Percentiles rank a stretch among this genome's conserved stretches.
phyloP scores from a whole-genome alignment of 2,888 invertebrate species.

The Lordiphosa andalusiaca region DNA sequence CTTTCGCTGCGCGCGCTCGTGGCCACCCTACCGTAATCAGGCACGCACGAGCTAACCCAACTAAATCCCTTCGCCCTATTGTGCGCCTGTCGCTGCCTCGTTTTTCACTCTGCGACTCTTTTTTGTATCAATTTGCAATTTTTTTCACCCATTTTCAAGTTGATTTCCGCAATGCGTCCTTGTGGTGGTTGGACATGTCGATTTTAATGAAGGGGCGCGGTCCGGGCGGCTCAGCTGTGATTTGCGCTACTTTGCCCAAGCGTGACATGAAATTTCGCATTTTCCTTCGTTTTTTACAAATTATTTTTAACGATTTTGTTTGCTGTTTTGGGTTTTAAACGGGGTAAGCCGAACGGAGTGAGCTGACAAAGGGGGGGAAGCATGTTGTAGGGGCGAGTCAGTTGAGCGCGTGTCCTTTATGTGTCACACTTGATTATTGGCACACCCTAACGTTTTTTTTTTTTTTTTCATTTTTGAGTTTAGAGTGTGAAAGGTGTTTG shows the following conservation, averaged over 20 bases:
- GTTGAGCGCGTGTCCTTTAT: slow-evolving; percentile 52
- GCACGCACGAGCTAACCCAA: slow-evolving; percentile 67
- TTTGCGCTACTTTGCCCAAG: slow-evolving; percentile 56
- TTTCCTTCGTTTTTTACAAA: slow-evolving; percentile 30
- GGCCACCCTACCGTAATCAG: slow-evolving; percentile 75
- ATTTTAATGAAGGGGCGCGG: slow-evolving; percentile 64
- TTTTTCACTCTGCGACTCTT: slow-evolving; percentile 31
- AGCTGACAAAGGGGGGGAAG: slow-evolving; percentile 28
- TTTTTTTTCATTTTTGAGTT: neutral
- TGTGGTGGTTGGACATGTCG: slow-evolving; percentile 38
- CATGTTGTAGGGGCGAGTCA: slow-evolving; percentile 10
- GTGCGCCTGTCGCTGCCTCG: slow-evolving; percentile 58
- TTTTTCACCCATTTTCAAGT: slow-evolving; percentile 74
- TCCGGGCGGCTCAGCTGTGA: slow-evolving; percentile 50
- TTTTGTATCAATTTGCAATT: slow-evolving; percentile 68
- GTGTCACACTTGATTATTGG: slow-evolving; percentile 71
- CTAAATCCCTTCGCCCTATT: slow-evolving; percentile 43
- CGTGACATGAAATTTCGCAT: slow-evolving; percentile 60
- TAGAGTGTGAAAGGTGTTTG: slow-evolving; percentile 42
- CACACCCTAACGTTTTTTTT: slow-evolving; percentile 37
- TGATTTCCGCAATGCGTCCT: slow-evolving; percentile 49
- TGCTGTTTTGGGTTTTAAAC: slow-evolving; percentile 43
- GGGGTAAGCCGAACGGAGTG: slow-evolving; percentile 33
- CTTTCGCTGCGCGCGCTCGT: slow-evolving; percentile 67
- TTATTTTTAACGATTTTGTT: slow-evolving; percentile 44